Evolutionary conservation across 2,888 invertebrate species (phyloP).

Genomic region (Phaedon cochleariae): DNA sequence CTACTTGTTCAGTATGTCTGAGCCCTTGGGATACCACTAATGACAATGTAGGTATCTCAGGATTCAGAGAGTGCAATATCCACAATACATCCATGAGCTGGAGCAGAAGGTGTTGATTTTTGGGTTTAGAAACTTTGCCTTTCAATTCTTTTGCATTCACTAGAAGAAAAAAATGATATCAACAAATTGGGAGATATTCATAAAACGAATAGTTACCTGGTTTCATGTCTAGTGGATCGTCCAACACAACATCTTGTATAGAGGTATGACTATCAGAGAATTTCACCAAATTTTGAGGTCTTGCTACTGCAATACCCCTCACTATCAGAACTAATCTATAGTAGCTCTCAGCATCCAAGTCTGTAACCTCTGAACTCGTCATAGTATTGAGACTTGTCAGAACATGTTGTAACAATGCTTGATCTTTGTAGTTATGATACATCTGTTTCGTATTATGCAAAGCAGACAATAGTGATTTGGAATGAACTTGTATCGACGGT

Average conservation of each 20-base stretch:
- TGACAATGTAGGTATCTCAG: slow-evolving; percentile 77
- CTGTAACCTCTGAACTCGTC: slow-evolving; percentile 59
- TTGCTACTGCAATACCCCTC: slow-evolving; percentile 82
- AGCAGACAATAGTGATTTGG: slow-evolving; percentile 84
- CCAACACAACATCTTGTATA: slow-evolving; percentile 59
- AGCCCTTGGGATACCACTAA: slow-evolving; percentile 87
- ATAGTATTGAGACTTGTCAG: slow-evolving; percentile 73
- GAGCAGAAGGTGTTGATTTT: slow-evolving; percentile 71
- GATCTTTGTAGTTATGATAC: slow-evolving; percentile 92
- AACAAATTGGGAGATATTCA: no score
- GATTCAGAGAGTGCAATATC: slow-evolving; percentile 74
- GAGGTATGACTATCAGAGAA: slow-evolving; percentile 71
- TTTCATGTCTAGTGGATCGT: slow-evolving; percentile 57
- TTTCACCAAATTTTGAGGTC: slow-evolving; percentile 82
- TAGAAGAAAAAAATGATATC: no score
- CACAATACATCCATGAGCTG: slow-evolving; percentile 78
- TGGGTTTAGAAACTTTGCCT: slow-evolving; percentile 38
- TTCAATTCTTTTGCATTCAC: slow-evolving; percentile 29
- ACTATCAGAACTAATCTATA: slow-evolving; percentile 86
- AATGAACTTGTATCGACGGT: slow-evolving; percentile 75
- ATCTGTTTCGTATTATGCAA: slow-evolving; percentile 75
- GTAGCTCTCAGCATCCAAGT: slow-evolving; percentile 90
- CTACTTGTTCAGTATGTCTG: slow-evolving; percentile 85
- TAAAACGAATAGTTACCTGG: slow-evolving; percentile 14
- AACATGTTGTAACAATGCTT: slow-evolving; percentile 83